Base-by-base conservation (phyloP, 1,140 invertebrate species). In the Tetramorium alpestre region DNA sequence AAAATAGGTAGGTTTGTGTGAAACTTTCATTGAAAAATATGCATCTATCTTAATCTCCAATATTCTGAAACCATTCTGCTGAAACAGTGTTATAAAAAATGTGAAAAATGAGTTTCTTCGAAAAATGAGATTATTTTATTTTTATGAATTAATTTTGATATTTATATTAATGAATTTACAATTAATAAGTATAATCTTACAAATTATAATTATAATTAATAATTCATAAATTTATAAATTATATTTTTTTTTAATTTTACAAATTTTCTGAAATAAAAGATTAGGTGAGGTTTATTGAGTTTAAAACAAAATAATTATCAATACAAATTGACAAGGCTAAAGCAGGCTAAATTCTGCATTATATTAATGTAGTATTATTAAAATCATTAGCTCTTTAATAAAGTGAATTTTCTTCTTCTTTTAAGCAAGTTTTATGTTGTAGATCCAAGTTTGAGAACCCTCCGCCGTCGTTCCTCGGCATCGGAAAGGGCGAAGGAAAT, bases 401-500 rank as follows among this genome's bases (percentile, higher is more conserved):
- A 80, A 56, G 11, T 41, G 1, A 56, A 44, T 25, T 41, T 44
- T n/a, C 2, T 58, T 72, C 16, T 54, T 58, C 41, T 41, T 69
- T 41, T 41, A 33, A 82, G 8, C 2, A 3, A 60, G 13, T 54
- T 70, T 58, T 56, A 38, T 75, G 28, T 75, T 75, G 16, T 18
- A 84, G 54, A 84, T 10, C 38, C 69, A 60, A 38, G 1, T n/a
- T 10, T 60, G 28, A 47, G 25, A 41, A 8, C 6, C 0, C 10
- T 62, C 10, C 73, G 87, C n/a, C 65, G 81, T n/a, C 91, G 91
- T n/a, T 90, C 90, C 2, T 93, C 93, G 0, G 90, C 90, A 5
- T 90, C 90, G 5, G 94, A 94, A 54, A 94, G 90, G 58, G 88
- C 91, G 6, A 92, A 90, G 18, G 93, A 94, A 49, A 67, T 91